Evolutionary conservation across 2,113 vertebrate genomes (phyloP), one percentile per base, ranked within the genome.

Genomic region (Brachyhypopomus occidentalis): DNA sequence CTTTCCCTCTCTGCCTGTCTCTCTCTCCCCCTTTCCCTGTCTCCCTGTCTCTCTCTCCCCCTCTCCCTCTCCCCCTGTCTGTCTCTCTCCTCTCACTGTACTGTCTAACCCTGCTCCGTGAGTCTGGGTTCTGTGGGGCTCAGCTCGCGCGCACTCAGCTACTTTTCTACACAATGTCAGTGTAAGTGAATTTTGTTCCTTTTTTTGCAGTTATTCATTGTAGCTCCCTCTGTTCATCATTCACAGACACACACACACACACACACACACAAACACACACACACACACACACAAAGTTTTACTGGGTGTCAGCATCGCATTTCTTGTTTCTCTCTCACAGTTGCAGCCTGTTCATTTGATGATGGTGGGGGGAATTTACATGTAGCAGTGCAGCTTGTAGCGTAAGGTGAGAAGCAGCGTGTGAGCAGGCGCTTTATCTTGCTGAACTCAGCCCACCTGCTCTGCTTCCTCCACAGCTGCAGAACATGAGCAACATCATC

Each of bases 401-500:
- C 12, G 45, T 52, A 52, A 52, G 45, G 8, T 14, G 12, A 52
- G 45, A 14, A 52, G 5, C 9, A 8, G 5, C 9, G 41, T 9
- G 9, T 6, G 9, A 41, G 41, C 2, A 52, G 45, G 19, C 17
- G 38, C 8, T 52, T 45, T 34, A 20, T 62, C 38, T 25, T 48
- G 19, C 23, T 60, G 14, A 19, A 71, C 23, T 8, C 23, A 58
- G 58, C 11, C 23, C 71, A 16, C 16, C 78, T 87, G 23, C 90
- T 77, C 86, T 1, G 88, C 89, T 52, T 62, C 90, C 19, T 93
- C 89, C 72, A 48, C 89, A 99, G 97, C 89, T 98, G 88, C 97
- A 98, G 92, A 99, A 99, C 87, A 98, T 99, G 97, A 98, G 95
- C 93, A 98, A 98, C 91, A 99, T 98, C 88, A 98, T 99, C 92